A percentile compares a stretch with the other conserved stretches of the same genome.
phyloP scores from a whole-genome alignment of 2,113 vertebrate genomes.

The Tetrax tetrax region DNA sequence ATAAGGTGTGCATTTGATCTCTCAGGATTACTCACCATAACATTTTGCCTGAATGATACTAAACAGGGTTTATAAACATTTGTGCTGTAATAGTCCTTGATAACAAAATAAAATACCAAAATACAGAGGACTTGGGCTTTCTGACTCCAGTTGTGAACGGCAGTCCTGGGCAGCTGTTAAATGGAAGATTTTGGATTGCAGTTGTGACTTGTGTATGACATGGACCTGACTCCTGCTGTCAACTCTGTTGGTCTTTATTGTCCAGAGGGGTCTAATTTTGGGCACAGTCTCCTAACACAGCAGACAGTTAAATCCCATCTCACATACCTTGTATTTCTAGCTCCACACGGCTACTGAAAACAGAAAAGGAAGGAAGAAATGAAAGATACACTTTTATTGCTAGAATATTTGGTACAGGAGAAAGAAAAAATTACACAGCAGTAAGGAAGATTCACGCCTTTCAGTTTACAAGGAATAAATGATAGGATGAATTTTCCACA shows the following conservation, averaged over 20 bases:
- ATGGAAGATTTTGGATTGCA: not conserved
- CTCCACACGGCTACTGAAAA: not conserved
- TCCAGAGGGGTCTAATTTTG: not conserved
- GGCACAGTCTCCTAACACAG: not conserved
- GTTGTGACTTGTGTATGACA: not conserved
- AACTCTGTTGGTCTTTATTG: not conserved
- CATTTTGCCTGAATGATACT: conserved; percentile 15
- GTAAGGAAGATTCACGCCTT: not conserved
- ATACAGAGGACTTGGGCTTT: not conserved
- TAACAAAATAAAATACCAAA: not conserved
- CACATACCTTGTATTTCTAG: not conserved
- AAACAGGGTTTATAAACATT: conserved; percentile 6
- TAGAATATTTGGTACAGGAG: not conserved
- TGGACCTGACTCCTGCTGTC: not conserved
- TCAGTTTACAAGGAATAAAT: not conserved
- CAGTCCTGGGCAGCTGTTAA: not conserved
- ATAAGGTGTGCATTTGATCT: conserved; percentile 32
- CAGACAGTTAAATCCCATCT: not conserved
- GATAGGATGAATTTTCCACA: not conserved
- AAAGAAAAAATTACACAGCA: not conserved
- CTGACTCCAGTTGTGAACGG: not conserved
- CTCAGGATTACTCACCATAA: conserved; percentile 3
- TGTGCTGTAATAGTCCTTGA: not conserved
- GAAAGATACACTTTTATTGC: not conserved
- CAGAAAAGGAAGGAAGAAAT: not conserved